A percentile compares a stretch with the other conserved stretches of the same genome.
Conservation (phyloP, 2,113 vertebrate species). For the Merops nubicus region DNA sequence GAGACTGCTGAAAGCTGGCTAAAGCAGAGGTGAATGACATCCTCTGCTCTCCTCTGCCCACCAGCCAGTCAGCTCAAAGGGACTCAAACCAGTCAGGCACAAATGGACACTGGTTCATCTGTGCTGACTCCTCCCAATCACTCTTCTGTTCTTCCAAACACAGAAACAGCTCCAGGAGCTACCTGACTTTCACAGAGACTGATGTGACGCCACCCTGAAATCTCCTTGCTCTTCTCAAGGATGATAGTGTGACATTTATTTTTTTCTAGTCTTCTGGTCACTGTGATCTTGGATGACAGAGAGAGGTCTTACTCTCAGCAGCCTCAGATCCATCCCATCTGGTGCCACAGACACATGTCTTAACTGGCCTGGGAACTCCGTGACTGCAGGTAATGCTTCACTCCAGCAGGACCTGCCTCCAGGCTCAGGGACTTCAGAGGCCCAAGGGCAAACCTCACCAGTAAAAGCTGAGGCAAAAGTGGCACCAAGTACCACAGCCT, state of each 20-base stretch:
- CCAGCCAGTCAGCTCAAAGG: not conserved
- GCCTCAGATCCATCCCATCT: not conserved
- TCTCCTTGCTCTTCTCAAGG: not conserved
- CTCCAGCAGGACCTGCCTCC: not conserved
- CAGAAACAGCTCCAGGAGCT: not conserved
- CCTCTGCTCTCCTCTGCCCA: not conserved
- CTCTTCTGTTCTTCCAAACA: not conserved
- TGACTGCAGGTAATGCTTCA: not conserved
- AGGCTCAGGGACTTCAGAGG: not conserved
- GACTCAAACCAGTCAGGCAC: not conserved
- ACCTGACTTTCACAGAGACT: not conserved
- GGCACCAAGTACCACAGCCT: not conserved
- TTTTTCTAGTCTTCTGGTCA: not conserved
- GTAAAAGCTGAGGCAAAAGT: not conserved
- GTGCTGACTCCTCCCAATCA: not conserved
- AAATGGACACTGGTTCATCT: not conserved
- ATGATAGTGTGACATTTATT: not conserved
- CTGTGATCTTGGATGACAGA: not conserved
- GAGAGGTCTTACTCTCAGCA: not conserved
- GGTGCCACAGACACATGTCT: not conserved
- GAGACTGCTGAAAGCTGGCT: not conserved
- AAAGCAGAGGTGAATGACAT: not conserved
- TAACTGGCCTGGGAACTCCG: not conserved
- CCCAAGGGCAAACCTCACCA: not conserved
- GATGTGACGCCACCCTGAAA: not conserved